Evolutionary conservation across 2,113 vertebrate species (phyloP).

Genomic region (Ictalurus furcatus): DNA sequence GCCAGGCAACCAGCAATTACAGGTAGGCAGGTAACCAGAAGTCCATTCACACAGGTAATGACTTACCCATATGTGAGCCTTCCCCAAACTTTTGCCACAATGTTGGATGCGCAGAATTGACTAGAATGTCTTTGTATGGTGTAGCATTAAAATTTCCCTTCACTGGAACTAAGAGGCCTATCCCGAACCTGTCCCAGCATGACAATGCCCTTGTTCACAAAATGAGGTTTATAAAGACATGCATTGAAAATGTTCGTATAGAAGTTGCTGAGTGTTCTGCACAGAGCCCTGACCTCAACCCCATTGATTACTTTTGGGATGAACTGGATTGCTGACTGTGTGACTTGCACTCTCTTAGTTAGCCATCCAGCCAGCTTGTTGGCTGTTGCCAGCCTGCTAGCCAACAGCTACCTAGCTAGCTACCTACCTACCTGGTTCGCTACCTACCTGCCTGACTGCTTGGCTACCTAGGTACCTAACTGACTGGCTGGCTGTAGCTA

Average conservation of each 20-base stretch:
- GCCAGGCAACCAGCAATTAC: too few species aligned
- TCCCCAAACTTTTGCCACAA: not conserved
- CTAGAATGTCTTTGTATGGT: not conserved
- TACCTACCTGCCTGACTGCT: too few species aligned
- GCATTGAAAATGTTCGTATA: too few species aligned
- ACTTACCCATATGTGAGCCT: not conserved
- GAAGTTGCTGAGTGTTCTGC: too few species aligned
- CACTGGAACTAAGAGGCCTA: too few species aligned
- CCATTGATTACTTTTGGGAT: not conserved
- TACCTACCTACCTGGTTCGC: too few species aligned
- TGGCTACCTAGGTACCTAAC: not conserved
- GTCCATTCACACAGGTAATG: not conserved
- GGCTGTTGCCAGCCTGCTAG: too few species aligned
- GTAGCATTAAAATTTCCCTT: too few species aligned
- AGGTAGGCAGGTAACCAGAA: not conserved
- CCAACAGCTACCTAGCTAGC: not conserved
- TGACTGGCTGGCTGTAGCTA: not conserved
- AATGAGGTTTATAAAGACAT: too few species aligned
- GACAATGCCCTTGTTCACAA: too few species aligned
- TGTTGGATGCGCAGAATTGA: not conserved
- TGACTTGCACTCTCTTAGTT: too few species aligned
- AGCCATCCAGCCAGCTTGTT: not conserved
- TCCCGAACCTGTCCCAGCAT: too few species aligned
- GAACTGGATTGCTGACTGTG: not conserved
- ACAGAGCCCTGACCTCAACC: not conserved